Percentiles rank a stretch among this genome's conserved stretches.
Evolutionary conservation across 1,140 invertebrate genomes (phyloP).

Genomic region (Whitmania pigra): DNA sequence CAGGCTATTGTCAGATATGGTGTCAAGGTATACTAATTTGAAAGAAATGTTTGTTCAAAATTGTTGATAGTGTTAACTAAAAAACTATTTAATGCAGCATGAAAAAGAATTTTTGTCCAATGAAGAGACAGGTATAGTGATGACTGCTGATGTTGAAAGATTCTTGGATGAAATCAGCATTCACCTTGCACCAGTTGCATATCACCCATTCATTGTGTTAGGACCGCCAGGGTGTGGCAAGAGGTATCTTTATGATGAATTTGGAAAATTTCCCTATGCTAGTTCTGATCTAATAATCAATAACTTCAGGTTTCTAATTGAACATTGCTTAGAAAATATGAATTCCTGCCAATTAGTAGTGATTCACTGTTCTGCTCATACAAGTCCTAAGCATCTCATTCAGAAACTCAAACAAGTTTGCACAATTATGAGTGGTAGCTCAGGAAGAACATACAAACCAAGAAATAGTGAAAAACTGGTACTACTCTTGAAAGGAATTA

Average conservation of each 20-base stretch:
- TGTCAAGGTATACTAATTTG: neutral
- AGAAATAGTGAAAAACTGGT: conserved; percentile 59
- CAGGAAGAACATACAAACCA: conserved; percentile 59
- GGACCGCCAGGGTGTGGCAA: conserved; percentile 58
- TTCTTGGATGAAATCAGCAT: conserved; percentile 45
- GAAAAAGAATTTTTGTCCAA: no score
- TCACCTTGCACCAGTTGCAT: conserved; percentile 47
- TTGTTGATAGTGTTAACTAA: neutral
- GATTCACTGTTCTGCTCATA: conserved; percentile 65
- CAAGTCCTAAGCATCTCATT: conserved; percentile 57
- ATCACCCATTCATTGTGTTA: conserved; percentile 51
- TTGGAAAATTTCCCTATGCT: no score
- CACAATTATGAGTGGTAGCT: conserved; percentile 55
- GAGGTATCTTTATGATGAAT: conserved; percentile 38
- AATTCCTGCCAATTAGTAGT: conserved; percentile 52
- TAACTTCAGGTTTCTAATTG: conserved; percentile 45
- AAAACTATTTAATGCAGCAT: no score
- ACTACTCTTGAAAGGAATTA: conserved; percentile 65
- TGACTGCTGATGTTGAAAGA: conserved; percentile 47
- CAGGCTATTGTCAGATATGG: neutral
- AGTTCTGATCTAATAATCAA: no score
- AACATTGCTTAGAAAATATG: conserved; percentile 51
- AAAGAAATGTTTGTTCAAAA: neutral
- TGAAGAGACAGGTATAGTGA: conserved; percentile 4
- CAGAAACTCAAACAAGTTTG: conserved; percentile 60